These are phyloP conservation scores for Microcebus lehilahytsara DNA, from an alignment of 2,113 vertebrate species.

Conservation along the genomic window DNA sequence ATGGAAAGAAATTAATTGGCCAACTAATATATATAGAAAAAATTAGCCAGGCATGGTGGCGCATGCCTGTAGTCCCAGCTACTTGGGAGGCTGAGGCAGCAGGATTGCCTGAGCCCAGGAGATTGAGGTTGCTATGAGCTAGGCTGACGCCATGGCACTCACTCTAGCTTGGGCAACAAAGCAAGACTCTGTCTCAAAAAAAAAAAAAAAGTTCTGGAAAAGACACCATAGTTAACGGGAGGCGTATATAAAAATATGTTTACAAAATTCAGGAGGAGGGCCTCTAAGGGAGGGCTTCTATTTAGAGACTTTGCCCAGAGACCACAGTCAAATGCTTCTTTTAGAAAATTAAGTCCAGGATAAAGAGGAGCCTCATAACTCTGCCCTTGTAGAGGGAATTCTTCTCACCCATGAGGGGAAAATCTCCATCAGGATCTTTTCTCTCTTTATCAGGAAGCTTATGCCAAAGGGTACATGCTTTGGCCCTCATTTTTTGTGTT, in stretches of 20 bases:
- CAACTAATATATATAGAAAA: too few species aligned
- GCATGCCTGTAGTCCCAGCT: too few species aligned
- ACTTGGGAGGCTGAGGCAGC: too few species aligned
- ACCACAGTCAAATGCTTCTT: background rate
- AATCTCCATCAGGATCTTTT: background rate
- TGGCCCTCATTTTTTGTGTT: background rate
- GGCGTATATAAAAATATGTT: background rate
- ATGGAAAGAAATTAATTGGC: too few species aligned
- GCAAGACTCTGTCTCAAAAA: too few species aligned
- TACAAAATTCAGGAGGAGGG: slow-evolving; percentile 10
- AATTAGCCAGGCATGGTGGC: too few species aligned
- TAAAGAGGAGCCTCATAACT: background rate
- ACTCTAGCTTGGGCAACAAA: too few species aligned
- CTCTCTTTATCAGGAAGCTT: background rate
- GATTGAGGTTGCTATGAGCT: too few species aligned
- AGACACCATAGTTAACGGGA: background rate
- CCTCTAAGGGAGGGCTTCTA: background rate
- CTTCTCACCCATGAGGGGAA: background rate
- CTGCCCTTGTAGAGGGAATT: background rate
- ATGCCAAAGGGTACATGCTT: background rate
- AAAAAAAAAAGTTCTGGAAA: background rate
- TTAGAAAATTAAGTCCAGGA: background rate
- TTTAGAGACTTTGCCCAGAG: background rate
- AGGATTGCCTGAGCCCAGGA: too few species aligned
- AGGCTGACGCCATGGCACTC: too few species aligned